A percentile compares a stretch with the other conserved stretches of the same genome.
Conservation (phyloP, 2,113 vertebrate genomes). For the Myotis yumanensis region DNA sequence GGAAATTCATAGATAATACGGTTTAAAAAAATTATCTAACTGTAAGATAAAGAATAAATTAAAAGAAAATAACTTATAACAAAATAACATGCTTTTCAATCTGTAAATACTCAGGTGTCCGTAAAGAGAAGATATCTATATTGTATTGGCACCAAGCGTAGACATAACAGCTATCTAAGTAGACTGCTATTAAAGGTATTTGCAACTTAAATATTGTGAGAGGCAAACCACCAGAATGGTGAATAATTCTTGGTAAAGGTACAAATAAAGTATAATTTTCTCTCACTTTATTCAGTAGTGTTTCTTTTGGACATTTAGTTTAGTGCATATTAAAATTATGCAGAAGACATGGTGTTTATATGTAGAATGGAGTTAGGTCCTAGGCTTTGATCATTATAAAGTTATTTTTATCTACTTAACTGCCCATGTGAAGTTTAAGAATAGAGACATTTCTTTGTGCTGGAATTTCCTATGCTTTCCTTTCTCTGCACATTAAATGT, state of each 20-base stretch:
- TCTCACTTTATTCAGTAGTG: not conserved
- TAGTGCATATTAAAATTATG: not conserved
- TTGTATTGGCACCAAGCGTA: not conserved
- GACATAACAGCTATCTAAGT: not conserved
- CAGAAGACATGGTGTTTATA: not conserved
- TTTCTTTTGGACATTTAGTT: not conserved
- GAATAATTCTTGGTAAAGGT: constrained; percentile 12
- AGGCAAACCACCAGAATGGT: not conserved
- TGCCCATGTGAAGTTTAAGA: not conserved
- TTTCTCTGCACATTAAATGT: not conserved
- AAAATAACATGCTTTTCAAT: not conserved
- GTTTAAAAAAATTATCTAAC: not conserved
- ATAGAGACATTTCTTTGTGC: not conserved
- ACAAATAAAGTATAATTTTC: not conserved
- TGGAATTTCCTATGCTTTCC: not conserved
- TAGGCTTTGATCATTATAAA: constrained; percentile 15
- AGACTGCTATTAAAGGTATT: not conserved
- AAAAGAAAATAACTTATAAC: constrained; percentile 17
- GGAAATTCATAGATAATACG: not conserved
- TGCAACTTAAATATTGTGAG: not conserved
- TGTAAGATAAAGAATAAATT: not conserved
- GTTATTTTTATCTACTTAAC: not conserved
- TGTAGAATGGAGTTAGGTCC: not conserved
- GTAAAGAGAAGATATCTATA: not conserved
- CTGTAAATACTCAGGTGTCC: not conserved